These are phyloP conservation scores for Rhombomys opimus DNA, from an alignment of 2,113 vertebrate genomes.

Conservation along the genomic window DNA sequence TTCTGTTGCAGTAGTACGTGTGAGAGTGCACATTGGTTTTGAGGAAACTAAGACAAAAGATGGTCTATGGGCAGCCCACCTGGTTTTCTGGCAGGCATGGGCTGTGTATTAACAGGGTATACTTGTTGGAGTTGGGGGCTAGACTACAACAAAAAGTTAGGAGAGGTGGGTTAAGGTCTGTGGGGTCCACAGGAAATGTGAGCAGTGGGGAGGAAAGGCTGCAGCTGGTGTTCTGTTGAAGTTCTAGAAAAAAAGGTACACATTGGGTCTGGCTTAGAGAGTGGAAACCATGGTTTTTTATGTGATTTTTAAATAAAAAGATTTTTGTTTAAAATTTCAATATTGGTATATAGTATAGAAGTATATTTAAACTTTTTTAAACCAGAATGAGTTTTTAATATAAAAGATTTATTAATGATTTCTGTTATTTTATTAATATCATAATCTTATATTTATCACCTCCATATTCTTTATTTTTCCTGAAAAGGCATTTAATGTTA, in stretches of 20 bases:
- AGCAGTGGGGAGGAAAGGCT: neutral
- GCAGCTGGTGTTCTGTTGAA: neutral
- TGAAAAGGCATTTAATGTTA: neutral
- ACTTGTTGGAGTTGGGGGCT: neutral
- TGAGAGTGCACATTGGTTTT: neutral
- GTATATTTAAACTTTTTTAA: neutral
- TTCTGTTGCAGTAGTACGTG: neutral
- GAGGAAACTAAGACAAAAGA: neutral
- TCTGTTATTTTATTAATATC: constrained; percentile 11
- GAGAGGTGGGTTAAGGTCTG: neutral
- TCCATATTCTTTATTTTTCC: neutral
- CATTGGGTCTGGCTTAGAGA: no score
- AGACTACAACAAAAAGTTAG: neutral
- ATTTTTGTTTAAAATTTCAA: constrained; percentile 19
- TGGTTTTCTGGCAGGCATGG: neutral
- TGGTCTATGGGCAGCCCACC: neutral
- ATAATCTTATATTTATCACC: neutral
- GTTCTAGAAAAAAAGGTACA: no score
- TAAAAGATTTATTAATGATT: neutral
- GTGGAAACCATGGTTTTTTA: neutral
- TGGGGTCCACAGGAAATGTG: neutral
- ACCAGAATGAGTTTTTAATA: neutral
- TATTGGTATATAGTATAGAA: neutral
- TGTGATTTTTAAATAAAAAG: neutral
- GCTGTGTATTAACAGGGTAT: neutral